These are phyloP conservation scores for Halichoerus grypus DNA, from an alignment of 2,113 vertebrate species.

Conservation along the genomic window DNA sequence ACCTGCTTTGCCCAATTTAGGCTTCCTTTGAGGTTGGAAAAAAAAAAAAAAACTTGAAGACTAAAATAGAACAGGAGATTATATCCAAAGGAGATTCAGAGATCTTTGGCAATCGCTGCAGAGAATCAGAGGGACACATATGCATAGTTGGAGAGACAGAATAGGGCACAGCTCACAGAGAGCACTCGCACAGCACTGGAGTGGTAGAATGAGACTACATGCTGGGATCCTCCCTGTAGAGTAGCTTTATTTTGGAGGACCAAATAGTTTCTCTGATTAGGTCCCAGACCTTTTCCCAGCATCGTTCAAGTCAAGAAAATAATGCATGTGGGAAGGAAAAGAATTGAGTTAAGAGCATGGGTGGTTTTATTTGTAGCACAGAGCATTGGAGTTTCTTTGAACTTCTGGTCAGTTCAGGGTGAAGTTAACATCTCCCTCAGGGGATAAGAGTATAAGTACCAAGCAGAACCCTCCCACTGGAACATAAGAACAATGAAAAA, in stretches of 20 bases:
- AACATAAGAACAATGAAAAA: background rate
- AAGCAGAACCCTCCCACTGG: background rate
- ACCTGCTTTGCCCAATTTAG: conserved; percentile 14
- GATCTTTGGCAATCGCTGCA: background rate
- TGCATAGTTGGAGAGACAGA: background rate
- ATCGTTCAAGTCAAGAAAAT: background rate
- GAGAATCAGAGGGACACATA: background rate
- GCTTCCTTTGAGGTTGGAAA: background rate
- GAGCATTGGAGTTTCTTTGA: background rate
- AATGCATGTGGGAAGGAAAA: background rate
- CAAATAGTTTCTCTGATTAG: background rate
- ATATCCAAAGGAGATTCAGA: background rate
- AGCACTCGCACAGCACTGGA: rapidly evolving
- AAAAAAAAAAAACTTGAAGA: background rate
- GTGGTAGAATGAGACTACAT: background rate
- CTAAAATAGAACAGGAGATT: conserved; percentile 47
- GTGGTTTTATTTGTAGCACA: background rate
- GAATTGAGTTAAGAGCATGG: background rate
- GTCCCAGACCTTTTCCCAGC: background rate
- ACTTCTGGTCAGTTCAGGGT: background rate
- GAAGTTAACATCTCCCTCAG: background rate
- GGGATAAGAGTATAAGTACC: background rate
- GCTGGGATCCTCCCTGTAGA: background rate
- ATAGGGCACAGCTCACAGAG: background rate
- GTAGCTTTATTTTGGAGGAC: background rate